Evolutionary conservation across 2,797 vertebrate genomes (phyloP).

Genomic region (Pogoniulus pusillus): DNA sequence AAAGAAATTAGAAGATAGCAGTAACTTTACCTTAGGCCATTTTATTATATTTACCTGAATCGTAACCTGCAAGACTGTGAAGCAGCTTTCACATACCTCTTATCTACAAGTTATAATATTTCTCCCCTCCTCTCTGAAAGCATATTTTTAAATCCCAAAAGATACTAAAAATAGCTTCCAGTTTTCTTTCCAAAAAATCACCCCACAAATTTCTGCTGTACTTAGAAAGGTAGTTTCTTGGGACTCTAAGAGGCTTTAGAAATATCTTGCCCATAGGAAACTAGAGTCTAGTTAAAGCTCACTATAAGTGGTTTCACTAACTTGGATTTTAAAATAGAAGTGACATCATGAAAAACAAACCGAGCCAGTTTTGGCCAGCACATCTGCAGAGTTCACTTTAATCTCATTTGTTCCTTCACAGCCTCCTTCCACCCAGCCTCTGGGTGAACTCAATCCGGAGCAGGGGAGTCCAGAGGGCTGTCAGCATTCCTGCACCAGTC

Average conservation of each 20-base stretch:
- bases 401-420: background rate
- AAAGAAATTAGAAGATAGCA: background rate
- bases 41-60: background rate
- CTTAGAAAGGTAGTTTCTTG: background rate
- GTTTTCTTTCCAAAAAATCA: background rate
- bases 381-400: background rate
- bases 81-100: background rate
- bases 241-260: background rate
- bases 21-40: background rate
- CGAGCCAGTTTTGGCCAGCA: slow-evolving; percentile 3
- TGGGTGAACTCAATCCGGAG: background rate
- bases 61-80: background rate
- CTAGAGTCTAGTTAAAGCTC: background rate
- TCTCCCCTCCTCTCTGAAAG: background rate
- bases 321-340: slow-evolving; percentile 70
- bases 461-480: background rate
- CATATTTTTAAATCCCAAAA: background rate
- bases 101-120: background rate
- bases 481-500: slow-evolving; percentile 43
- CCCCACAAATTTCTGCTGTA: background rate
- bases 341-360: slow-evolving; percentile 64
- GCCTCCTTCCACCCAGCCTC: slow-evolving; percentile 32
- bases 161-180: background rate
- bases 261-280: background rate
- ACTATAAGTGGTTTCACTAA: slow-evolving; percentile 5